A percentile compares a stretch with the other conserved stretches of the same genome.
phyloP scores from a whole-genome alignment of 2,797 vertebrate genomes.

The Amniataba percoides region DNA sequence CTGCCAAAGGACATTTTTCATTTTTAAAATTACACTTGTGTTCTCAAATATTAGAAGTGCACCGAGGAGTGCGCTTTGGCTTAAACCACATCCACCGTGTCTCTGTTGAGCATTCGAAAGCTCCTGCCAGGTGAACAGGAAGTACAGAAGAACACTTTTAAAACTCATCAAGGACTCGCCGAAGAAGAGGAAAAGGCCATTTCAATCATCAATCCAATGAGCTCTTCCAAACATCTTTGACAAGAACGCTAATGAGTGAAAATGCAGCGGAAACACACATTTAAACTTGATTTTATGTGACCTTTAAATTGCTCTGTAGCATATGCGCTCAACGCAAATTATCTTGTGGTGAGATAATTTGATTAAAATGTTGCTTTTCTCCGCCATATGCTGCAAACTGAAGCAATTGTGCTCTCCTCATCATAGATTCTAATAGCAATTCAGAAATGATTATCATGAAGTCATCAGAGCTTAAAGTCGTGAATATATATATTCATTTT shows the following conservation, averaged over 20 bases:
- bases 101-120: conserved; percentile 11
- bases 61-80: conserved; percentile 15
- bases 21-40: conserved; percentile 10
- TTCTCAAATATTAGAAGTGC: conserved; percentile 14
- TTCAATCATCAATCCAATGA: conserved; percentile 71
- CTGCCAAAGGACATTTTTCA: conserved; percentile 10
- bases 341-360: conserved; percentile 66
- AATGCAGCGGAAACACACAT: conserved; percentile 37
- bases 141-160: conserved; percentile 43
- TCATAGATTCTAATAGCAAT: conserved; percentile 70
- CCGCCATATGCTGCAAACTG: conserved; percentile 70
- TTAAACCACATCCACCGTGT: conserved; percentile 19
- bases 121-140: conserved; percentile 30
- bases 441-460: conserved; percentile 75
- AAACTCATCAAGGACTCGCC: conserved; percentile 59
- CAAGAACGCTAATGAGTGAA: conserved; percentile 45
- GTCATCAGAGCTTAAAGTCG: conserved; percentile 77
- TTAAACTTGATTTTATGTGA: conserved; percentile 68
- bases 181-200: conserved; percentile 69
- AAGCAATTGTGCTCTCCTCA: conserved; percentile 56
- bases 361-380: conserved; percentile 78
- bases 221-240: conserved; percentile 43
- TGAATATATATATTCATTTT: conserved; percentile 78
- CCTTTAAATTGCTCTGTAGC: conserved; percentile 71
- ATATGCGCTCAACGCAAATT: conserved; percentile 59